Base-by-base conservation (phyloP, 2,797 vertebrate genomes). In the Dicrostonyx torquatus region DNA sequence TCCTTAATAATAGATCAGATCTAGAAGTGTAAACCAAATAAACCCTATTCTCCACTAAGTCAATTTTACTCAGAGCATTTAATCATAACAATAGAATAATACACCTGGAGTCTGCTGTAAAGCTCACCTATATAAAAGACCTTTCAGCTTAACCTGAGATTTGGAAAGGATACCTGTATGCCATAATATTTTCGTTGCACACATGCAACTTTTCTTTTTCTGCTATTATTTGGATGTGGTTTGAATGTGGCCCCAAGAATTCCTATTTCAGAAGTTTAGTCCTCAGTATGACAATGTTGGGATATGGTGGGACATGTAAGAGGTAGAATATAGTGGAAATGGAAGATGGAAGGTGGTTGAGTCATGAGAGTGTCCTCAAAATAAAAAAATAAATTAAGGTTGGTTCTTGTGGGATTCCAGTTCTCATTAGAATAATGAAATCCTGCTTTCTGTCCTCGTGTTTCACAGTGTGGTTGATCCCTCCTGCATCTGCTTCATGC, bases 91-190 rank as follows among this genome's bases (percentile, higher is more conserved):
- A 10, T 68, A 70, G 45, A 53, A 50, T 50, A 68, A 68, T 68
- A 50, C 48, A 34, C 45, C 64, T 15, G 18, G 18, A 50, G 12
- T 26, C 66, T 82, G 40, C 45, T 72, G 10, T 5, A 76, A 62
- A 29, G 50, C 80, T 89, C 76, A 31, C n/a, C 37, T 31, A 20
- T 43, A 34, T 70, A 90, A 82, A n/a, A 94, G 45, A 31, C 6
- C 22, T 86, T 43, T 60, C 90, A 66, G 37, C 11, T 31, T 60
- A 24, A 45, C 55, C 29, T 91, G 78, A 89, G 72, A 60, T 89
- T 91, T 94, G 90, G 80, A 92, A 90, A 80, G n/a, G 58, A 83
- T 80, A 17, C 55, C n/a, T 84, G 2, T 64, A 64, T 86, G 48
- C 58, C 87, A 75, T 92, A 40, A 92, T 48, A 96, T 87, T 94